Evolutionary conservation across 2,797 vertebrate species (phyloP).

Genomic region (Prunella strophiata): DNA sequence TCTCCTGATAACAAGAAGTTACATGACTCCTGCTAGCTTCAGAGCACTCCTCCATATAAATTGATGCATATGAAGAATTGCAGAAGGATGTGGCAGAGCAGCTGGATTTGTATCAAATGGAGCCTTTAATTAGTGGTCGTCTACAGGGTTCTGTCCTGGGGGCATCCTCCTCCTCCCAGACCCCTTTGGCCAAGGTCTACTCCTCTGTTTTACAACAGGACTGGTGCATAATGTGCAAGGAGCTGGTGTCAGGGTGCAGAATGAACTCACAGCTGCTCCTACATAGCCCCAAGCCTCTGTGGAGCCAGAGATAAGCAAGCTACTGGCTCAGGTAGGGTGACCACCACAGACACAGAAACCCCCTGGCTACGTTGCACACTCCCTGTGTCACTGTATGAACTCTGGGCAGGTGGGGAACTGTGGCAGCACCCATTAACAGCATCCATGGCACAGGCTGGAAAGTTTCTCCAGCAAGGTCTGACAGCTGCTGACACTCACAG

Average conservation of each 20-base stretch:
- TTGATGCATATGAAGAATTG: conserved; percentile 13
- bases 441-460: background rate
- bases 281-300: fast-evolving
- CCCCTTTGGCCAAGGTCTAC: conserved; percentile 5
- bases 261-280: background rate
- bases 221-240: background rate
- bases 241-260: background rate
- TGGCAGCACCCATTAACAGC: background rate
- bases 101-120: background rate
- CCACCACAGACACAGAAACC: background rate
- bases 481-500: conserved; percentile 8
- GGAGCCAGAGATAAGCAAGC: background rate
- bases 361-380: fast-evolving
- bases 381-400: background rate
- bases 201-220: background rate
- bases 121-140: background rate
- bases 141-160: background rate
- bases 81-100: conserved; percentile 20
- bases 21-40: conserved; percentile 19
- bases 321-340: fast-evolving
- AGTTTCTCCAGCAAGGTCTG: background rate
- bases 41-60: conserved; percentile 14
- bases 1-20: conserved; percentile 42
- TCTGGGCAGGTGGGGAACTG: background rate
- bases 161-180: background rate